Evolutionary conservation across 2,113 vertebrate genomes (phyloP), one percentile per base, ranked within the genome.

Genomic region (Tretioscincus oriximinensis): DNA sequence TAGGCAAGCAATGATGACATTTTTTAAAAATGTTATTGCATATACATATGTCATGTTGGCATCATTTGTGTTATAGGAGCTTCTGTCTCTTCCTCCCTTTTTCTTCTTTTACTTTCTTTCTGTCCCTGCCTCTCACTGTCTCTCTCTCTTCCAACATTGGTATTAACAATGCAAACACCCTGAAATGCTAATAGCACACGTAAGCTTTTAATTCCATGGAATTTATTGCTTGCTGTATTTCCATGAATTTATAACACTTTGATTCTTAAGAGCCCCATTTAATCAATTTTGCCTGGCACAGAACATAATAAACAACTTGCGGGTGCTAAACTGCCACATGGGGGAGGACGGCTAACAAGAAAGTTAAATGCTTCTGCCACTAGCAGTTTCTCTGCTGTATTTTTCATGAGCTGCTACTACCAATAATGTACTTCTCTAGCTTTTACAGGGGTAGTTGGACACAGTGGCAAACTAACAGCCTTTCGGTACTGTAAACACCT

Each of bases 201-300:
- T 98, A 98, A 99, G 98, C 97, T 97, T 97, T 97, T 98, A 98
- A 99, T 98, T 99, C 97, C 96, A 88, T 94, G 95, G 97, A 97
- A 97, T 99, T 98, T 99, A 97, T 97, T 97, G 97, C 97, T 96
- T 94, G 96, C 96, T 98, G 96, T 98, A 97, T 99, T 99, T 98
- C 96, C 96, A 99, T 99, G 97, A 97, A 99, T 99, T 98, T 98
- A 97, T 97, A 99, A 98, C 96, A 95, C 97, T 97, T 97, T 97
- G 96, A 97, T 98, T 98, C 96, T 98, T 97, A 97, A 97, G 96
- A 98, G 96, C 97, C 95, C 95, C 95, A 95, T 97, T 98, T 98
- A 99, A 99, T 99, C 97, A 97, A 96, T 98, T 98, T 97, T 96
- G 96, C 97, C 95, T 94, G 95, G 97, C 97, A 96, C 93, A 84